Evolutionary conservation across 1,140 invertebrate genomes (phyloP).

Genomic region (Andricus grossulariae): DNA sequence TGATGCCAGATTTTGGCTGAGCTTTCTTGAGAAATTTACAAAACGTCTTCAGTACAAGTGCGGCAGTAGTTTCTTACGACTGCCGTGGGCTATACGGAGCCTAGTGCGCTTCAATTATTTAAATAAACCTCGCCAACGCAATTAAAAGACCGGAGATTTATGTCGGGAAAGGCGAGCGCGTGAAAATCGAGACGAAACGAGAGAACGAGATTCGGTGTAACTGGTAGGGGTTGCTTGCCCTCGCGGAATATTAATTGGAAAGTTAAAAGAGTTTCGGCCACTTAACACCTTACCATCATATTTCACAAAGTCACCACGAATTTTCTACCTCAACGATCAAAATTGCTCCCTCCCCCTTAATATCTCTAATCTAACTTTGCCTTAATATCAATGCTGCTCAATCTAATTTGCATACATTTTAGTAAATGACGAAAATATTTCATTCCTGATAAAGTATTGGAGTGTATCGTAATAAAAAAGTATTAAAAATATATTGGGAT

Average conservation of each 20-base stretch:
- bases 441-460: no score
- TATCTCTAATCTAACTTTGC: slow-evolving; percentile 15
- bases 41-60: not conserved
- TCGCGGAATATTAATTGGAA: slow-evolving; percentile 66
- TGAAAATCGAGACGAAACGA: slow-evolving; percentile 40
- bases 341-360: not conserved
- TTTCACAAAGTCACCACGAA: slow-evolving; percentile 36
- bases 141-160: slow-evolving; percentile 65
- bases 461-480: no score
- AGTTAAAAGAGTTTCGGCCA: slow-evolving; percentile 61
- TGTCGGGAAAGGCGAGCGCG: slow-evolving; percentile 38
- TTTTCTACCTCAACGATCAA: slow-evolving; percentile 35
- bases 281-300: slow-evolving; percentile 35
- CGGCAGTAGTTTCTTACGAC: not conserved
- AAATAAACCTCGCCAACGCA: slow-evolving; percentile 62
- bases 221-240: slow-evolving; percentile 35
- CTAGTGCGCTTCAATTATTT: slow-evolving; percentile 63
- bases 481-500: no score
- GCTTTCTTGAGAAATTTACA: not conserved
- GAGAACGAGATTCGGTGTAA: slow-evolving; percentile 26
- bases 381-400: not conserved
- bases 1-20: not conserved
- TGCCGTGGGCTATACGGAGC: not conserved
- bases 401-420: not conserved
- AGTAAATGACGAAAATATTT: no score